Percentiles rank a stretch among this genome's conserved stretches.
Conservation (phyloP, 64 coral and sea anemone genomes). For the Trachythela sp. region DNA sequence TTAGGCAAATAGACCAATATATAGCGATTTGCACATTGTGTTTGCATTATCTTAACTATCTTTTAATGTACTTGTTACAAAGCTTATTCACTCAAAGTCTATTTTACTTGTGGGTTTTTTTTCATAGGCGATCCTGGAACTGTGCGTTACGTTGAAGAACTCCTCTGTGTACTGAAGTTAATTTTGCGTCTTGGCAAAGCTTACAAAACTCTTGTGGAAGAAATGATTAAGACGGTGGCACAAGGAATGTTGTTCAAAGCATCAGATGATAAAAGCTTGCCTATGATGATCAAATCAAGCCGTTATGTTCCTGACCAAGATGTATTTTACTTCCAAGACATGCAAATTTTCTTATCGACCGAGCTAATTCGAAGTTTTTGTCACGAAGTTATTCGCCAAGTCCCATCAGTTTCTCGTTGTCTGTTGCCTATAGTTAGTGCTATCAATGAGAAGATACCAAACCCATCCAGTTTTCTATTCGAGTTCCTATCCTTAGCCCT, state of each 20-base stretch:
- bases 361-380: not conserved
- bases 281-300: not conserved
- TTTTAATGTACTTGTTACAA: no score
- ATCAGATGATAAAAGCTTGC: not conserved
- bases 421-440: not conserved
- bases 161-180: not conserved
- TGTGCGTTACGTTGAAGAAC: not conserved
- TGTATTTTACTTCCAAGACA: not conserved
- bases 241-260: not conserved
- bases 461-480: not conserved
- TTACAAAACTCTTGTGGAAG: not conserved
- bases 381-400: not conserved
- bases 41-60: no score
- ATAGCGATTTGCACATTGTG: no score
- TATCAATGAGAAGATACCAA: not conserved
- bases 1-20: no score
- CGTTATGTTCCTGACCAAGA: not conserved
- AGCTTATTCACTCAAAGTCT: not conserved
- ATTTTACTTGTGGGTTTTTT: not conserved
- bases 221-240: not conserved
- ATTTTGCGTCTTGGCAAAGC: not conserved
- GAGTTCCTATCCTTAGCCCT: not conserved
- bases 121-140: not conserved
- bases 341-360: not conserved
- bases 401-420: not conserved